These are phyloP conservation scores for Ophion costatus DNA, from an alignment of 2,888 invertebrate genomes.

Conservation along the genomic window DNA sequence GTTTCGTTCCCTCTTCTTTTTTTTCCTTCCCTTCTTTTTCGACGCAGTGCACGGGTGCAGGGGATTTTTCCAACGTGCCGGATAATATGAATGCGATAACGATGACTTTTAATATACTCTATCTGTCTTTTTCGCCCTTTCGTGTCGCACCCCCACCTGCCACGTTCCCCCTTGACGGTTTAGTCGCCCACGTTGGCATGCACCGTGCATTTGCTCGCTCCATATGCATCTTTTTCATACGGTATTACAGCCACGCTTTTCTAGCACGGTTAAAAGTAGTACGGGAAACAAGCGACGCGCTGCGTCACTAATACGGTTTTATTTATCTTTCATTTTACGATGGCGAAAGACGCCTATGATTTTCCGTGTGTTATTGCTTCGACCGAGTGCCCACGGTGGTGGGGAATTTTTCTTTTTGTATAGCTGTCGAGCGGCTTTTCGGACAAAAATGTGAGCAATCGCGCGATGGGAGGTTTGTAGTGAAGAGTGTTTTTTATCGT, in stretches of 20 bases:
- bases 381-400: not conserved
- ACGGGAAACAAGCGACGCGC: not conserved
- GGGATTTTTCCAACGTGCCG: slow-evolving; percentile 54
- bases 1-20: slow-evolving; percentile 20
- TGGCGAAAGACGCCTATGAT: not conserved
- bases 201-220: slow-evolving; percentile 1
- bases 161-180: not conserved
- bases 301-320: not conserved
- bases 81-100: slow-evolving; percentile 65
- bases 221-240: slow-evolving; percentile 30
- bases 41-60: slow-evolving; percentile 38
- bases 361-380: not conserved
- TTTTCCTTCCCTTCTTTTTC: slow-evolving; percentile 21
- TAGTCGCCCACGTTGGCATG: not conserved
- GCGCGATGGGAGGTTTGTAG: too few relatives aligned
- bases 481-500: not conserved
- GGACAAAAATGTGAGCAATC: too few relatives aligned
- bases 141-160: slow-evolving; percentile 1
- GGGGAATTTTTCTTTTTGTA: not conserved
- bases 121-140: slow-evolving; percentile 56
- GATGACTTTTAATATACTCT: slow-evolving; percentile 66
- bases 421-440: too few relatives aligned
- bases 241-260: slow-evolving; percentile 19
- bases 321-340: not conserved
- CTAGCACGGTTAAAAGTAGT: not conserved